A percentile compares a stretch with the other conserved stretches of the same genome.
Evolutionary conservation across 2,113 vertebrate genomes (phyloP).

Genomic region (Corythoichthys intestinalis): DNA sequence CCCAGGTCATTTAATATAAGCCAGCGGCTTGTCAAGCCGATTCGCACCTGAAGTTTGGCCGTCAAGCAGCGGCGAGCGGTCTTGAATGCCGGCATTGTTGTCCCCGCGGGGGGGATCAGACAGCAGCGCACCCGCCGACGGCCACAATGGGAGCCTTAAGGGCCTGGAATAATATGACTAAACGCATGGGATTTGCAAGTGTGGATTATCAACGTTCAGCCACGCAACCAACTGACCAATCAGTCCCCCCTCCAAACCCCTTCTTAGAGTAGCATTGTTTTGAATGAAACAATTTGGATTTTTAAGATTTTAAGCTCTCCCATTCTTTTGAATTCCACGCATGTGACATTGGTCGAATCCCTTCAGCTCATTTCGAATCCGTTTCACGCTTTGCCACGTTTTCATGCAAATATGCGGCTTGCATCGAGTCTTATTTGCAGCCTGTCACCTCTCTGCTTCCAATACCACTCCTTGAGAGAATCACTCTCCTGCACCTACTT

Average conservation of each 20-base stretch:
- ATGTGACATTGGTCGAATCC: slow-evolving; percentile 24
- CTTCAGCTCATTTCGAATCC: slow-evolving; percentile 60
- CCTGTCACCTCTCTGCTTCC: slow-evolving; percentile 52
- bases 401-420: slow-evolving; percentile 27
- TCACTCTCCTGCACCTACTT: background rate
- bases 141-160: slow-evolving; percentile 67
- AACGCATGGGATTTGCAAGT: slow-evolving; percentile 63
- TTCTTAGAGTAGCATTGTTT: slow-evolving; percentile 47
- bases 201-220: slow-evolving; percentile 65
- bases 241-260: slow-evolving; percentile 51
- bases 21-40: slow-evolving; percentile 54
- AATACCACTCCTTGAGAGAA: background rate
- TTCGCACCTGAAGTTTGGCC: slow-evolving; percentile 72
- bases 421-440: slow-evolving; percentile 8
- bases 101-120: slow-evolving; percentile 60
- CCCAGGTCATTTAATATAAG: slow-evolving; percentile 72
- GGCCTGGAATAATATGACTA: slow-evolving; percentile 71
- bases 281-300: background rate
- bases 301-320: background rate
- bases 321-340: slow-evolving; percentile 1
- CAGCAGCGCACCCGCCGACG: slow-evolving; percentile 50
- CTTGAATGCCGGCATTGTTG: slow-evolving; percentile 72
- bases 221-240: slow-evolving; percentile 45
- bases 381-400: slow-evolving; percentile 46
- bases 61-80: slow-evolving; percentile 52